Percentiles rank a stretch among this genome's conserved stretches.
Evolutionary conservation across 1,140 invertebrate genomes (phyloP).

Genomic region (Trialeurodes vaporariorum): DNA sequence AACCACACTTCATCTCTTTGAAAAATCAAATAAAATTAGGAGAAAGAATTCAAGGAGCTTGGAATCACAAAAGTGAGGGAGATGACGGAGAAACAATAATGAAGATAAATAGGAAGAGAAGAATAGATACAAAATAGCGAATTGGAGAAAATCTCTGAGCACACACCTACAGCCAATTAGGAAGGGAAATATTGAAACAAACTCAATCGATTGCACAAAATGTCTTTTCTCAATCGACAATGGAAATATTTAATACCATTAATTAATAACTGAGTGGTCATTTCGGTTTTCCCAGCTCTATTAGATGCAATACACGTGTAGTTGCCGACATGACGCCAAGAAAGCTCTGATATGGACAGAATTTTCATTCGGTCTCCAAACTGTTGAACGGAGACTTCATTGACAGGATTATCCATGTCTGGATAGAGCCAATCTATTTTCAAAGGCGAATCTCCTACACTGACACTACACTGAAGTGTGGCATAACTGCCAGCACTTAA

Average conservation of each 20-base stretch:
- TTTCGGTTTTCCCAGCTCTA: slow-evolving; percentile 26
- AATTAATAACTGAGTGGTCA: slow-evolving; percentile 23
- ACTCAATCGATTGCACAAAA: no score
- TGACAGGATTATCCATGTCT: slow-evolving; percentile 14
- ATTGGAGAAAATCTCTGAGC: no score
- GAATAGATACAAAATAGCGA: no score
- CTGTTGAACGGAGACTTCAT: neutral
- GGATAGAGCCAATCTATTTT: slow-evolving; percentile 49
- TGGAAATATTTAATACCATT: slow-evolving; percentile 27
- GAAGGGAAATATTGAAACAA: no score
- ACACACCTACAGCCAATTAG: no score
- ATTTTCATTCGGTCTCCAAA: slow-evolving; percentile 18
- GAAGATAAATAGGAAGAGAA: no score
- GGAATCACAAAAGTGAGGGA: no score
- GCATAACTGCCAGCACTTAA: slow-evolving; percentile 40
- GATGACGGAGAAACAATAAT: no score
- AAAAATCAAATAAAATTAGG: no score
- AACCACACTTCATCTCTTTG: no score
- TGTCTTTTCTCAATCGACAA: no score
- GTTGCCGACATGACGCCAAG: slow-evolving; percentile 35
- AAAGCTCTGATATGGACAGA: slow-evolving; percentile 20
- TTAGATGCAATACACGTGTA: slow-evolving; percentile 40
- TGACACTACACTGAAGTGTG: slow-evolving; percentile 49
- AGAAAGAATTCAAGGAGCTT: no score
- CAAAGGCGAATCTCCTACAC: slow-evolving; percentile 62